Evolutionary conservation across 2,888 invertebrate genomes (phyloP).

Genomic region (Thyatira batis): DNA sequence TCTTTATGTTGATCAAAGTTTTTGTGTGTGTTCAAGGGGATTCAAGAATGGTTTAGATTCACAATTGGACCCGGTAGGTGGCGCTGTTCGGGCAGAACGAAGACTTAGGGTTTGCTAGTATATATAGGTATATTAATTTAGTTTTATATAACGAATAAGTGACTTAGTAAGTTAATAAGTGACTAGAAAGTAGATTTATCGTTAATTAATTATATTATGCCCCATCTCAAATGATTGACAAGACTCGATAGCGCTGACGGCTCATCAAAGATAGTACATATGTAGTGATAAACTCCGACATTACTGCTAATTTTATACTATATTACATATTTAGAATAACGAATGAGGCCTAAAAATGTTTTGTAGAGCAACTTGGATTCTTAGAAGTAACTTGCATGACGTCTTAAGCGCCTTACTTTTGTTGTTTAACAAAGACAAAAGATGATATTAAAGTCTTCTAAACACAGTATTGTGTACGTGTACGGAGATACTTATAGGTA

Average conservation of each 20-base stretch:
- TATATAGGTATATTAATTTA: too few species aligned
- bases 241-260: conserved; percentile 4
- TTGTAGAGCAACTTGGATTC: not conserved
- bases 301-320: not conserved
- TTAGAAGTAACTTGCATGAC: not conserved
- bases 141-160: not conserved
- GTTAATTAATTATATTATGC: not conserved
- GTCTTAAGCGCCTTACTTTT: not conserved
- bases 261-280: conserved; percentile 10
- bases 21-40: too few species aligned
- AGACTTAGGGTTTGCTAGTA: too few species aligned
- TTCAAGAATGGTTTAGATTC: too few species aligned
- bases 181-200: not conserved
- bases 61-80: too few species aligned
- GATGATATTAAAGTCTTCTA: too few species aligned
- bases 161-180: too few species aligned
- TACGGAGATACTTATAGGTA: too few species aligned
- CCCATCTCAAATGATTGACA: conserved; percentile 2
- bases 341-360: conserved; percentile 2
- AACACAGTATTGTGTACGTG: too few species aligned
- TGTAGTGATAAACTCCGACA: conserved; percentile 9
- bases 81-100: too few species aligned
- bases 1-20: too few species aligned
- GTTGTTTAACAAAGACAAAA: not conserved
- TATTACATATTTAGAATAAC: not conserved